A percentile compares a stretch with the other conserved stretches of the same genome.
These are phyloP conservation scores for Prochilodus magdalenae DNA, from an alignment of 2,113 vertebrate genomes.

Conservation along the genomic window DNA sequence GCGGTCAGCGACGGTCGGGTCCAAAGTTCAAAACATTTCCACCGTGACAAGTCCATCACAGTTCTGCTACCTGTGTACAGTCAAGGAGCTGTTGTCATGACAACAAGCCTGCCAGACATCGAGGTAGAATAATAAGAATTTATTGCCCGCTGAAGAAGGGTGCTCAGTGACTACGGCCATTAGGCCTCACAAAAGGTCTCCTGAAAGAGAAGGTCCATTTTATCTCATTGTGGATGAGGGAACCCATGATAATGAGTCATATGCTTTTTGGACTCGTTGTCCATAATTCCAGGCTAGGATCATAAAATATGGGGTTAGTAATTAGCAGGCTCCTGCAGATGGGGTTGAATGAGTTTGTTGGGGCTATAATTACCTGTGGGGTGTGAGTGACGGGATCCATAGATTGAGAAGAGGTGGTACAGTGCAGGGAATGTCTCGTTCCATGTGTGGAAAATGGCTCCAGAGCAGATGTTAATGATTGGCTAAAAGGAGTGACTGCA, in stretches of 20 bases:
- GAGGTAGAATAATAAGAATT: constrained; percentile 54
- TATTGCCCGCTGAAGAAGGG: constrained; percentile 50
- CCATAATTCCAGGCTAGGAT: too few species aligned
- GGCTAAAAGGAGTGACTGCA: too few species aligned
- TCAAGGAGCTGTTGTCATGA: constrained; percentile 57
- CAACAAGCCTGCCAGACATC: constrained; percentile 52
- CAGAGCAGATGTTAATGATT: too few species aligned
- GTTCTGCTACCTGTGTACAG: constrained; percentile 39
- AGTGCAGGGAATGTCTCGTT: too few species aligned
- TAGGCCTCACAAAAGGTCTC: constrained; percentile 31
- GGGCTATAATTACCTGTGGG: too few species aligned
- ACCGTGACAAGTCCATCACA: constrained; percentile 47
- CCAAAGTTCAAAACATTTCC: constrained; percentile 52
- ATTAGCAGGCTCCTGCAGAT: too few species aligned
- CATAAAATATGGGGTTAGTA: too few species aligned
- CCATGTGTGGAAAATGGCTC: too few species aligned
- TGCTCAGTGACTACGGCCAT: constrained; percentile 45
- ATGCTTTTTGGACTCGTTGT: too few species aligned
- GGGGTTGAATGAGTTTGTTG: too few species aligned
- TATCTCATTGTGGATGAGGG: neutral
- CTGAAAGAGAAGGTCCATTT: constrained; percentile 21
- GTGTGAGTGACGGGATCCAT: too few species aligned
- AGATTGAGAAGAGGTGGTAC: too few species aligned
- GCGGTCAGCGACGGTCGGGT: neutral
- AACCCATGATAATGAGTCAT: neutral